A percentile compares a stretch with the other conserved stretches of the same genome.
Evolutionary conservation across 2,888 invertebrate genomes (phyloP).

Genomic region (Cenopis cana): DNA sequence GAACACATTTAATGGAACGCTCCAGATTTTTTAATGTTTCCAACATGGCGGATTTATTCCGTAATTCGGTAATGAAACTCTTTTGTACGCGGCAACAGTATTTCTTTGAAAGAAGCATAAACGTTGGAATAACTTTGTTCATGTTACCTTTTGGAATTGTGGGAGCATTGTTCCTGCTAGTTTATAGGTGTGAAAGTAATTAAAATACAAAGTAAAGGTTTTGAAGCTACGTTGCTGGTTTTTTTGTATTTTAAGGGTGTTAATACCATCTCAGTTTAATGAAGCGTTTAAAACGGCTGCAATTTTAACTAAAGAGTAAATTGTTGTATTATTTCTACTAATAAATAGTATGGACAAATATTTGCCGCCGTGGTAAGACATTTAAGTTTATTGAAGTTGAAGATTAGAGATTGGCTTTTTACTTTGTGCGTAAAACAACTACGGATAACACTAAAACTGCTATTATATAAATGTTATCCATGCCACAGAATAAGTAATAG

Average conservation of each 20-base stretch:
- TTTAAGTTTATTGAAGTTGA: no score
- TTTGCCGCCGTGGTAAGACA: no score
- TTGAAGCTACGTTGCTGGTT: conserved; percentile 14
- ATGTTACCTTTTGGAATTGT: conserved; percentile 1
- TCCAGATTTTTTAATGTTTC: conserved; percentile 40
- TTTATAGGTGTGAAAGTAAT: conserved; percentile 33
- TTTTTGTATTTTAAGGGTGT: conserved; percentile 8
- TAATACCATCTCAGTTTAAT: conserved; percentile 16
- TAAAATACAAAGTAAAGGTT: conserved; percentile 28
- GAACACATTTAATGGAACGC: conserved; percentile 34
- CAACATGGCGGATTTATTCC: conserved; percentile 39
- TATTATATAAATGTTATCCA: no score
- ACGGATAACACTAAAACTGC: no score
- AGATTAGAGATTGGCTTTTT: no score
- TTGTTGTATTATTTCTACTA: background rate
- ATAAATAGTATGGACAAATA: no score
- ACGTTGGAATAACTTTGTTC: background rate
- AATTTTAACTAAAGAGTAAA: background rate
- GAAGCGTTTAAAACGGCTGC: background rate
- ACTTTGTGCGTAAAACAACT: no score
- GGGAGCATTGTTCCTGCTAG: background rate
- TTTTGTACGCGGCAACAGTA: conserved; percentile 17
- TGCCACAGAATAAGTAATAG: no score
- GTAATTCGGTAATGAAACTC: conserved; percentile 42
- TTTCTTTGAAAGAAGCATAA: background rate